Percentiles rank a stretch among this genome's conserved stretches.
Evolutionary conservation across 2,113 vertebrate species (phyloP).

Genomic region (Zingel zingel): DNA sequence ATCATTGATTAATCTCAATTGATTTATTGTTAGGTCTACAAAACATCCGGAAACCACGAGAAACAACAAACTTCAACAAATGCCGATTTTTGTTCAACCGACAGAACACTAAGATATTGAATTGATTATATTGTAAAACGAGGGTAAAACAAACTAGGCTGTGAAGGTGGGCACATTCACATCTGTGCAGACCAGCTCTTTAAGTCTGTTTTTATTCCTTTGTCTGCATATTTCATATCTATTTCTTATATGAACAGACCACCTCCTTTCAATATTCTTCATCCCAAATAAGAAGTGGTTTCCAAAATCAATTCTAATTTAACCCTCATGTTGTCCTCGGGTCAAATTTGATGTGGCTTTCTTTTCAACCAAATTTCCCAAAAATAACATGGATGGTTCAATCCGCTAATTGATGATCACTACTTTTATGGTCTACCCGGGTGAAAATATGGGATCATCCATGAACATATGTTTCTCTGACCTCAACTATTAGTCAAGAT

Average conservation of each 20-base stretch:
- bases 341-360: too few relatives aligned
- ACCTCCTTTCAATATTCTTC: slow-evolving; percentile 36
- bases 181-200: slow-evolving; percentile 33
- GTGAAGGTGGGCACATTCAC: not conserved
- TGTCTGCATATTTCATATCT: slow-evolving; percentile 78
- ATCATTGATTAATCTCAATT: not conserved
- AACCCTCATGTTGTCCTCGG: not conserved
- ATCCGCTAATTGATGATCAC: too few relatives aligned
- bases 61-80: too few relatives aligned
- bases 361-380: too few relatives aligned
- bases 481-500: too few relatives aligned
- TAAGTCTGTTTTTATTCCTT: slow-evolving; percentile 47
- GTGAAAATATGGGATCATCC: too few relatives aligned
- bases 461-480: too few relatives aligned
- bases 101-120: not conserved
- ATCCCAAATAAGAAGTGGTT: slow-evolving; percentile 46
- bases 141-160: not conserved
- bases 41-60: not conserved
- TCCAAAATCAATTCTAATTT: slow-evolving; percentile 47
- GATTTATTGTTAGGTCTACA: accelerated
- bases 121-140: not conserved
- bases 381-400: too few relatives aligned
- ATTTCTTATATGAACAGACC: slow-evolving; percentile 72
- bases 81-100: too few relatives aligned
- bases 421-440: too few relatives aligned